phyloP scores from a whole-genome alignment of 2,113 vertebrate genomes.

The Heliornis fulica region DNA sequence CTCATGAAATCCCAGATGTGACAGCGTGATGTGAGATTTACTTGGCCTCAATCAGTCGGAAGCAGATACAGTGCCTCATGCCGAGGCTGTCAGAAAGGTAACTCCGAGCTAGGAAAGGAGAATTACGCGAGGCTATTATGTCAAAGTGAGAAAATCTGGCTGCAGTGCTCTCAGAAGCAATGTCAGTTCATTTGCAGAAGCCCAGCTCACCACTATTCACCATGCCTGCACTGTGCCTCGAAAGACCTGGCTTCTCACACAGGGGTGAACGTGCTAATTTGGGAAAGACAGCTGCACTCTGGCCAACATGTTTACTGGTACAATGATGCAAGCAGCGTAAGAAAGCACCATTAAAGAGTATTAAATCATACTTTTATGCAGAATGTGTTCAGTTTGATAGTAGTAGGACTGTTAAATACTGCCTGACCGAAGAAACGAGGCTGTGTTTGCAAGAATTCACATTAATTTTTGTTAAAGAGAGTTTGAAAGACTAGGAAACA shows the following conservation, averaged over 20 bases:
- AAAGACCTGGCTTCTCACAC: neutral
- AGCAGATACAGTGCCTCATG: neutral
- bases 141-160: neutral
- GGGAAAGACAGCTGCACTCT: neutral
- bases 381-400: neutral
- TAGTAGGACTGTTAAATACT: neutral
- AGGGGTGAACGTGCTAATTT: neutral
- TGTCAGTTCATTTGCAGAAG: neutral
- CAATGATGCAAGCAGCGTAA: neutral
- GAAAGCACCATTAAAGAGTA: neutral
- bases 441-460: neutral
- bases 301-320: neutral
- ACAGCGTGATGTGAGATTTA: neutral
- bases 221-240: neutral
- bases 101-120: neutral
- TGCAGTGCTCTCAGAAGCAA: neutral
- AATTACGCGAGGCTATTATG: neutral
- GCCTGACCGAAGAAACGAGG: neutral
- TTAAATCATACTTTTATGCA: neutral
- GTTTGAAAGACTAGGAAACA: neutral
- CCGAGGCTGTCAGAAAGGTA: constrained; percentile 29
- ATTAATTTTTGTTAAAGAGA: neutral
- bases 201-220: neutral
- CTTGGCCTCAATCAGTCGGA: constrained; percentile 41
- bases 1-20: neutral